A percentile compares a stretch with the other conserved stretches of the same genome.
phyloP scores from a whole-genome alignment of 2,113 vertebrate genomes.

The Eulemur rufifrons region DNA sequence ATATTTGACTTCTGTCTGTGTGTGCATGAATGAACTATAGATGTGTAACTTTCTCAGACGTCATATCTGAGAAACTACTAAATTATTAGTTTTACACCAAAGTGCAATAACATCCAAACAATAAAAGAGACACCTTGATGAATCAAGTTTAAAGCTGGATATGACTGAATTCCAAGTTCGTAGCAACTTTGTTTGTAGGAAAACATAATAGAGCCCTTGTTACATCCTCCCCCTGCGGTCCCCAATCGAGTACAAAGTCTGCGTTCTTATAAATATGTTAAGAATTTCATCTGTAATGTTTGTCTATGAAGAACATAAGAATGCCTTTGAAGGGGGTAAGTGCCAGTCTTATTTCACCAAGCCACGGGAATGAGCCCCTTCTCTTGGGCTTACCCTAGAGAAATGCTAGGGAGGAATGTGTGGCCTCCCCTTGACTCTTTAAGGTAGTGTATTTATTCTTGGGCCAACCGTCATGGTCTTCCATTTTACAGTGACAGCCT shows the following conservation, averaged over 20 bases:
- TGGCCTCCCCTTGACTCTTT: background rate
- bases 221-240: conserved; percentile 7
- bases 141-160: conserved; percentile 74
- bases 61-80: background rate
- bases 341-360: conserved; percentile 42
- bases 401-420: conserved; percentile 32
- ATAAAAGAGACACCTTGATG: background rate
- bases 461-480: conserved; percentile 42
- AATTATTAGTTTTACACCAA: background rate
- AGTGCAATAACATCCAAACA: background rate
- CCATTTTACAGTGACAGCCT: conserved; percentile 58
- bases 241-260: conserved; percentile 71
- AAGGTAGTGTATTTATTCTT: conserved; percentile 68
- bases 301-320: conserved; percentile 82
- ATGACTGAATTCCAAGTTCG: conserved; percentile 66
- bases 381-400: conserved; percentile 48
- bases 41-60: background rate
- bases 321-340: conserved; percentile 67
- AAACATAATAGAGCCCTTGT: conserved; percentile 81
- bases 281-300: conserved; percentile 85
- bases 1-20: background rate
- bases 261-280: conserved; percentile 83
- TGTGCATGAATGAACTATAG: background rate
- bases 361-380: conserved; percentile 51
- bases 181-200: conserved; percentile 81